Base-by-base conservation (phyloP, 2,113 vertebrate genomes). In the Pelecanus crispus region DNA sequence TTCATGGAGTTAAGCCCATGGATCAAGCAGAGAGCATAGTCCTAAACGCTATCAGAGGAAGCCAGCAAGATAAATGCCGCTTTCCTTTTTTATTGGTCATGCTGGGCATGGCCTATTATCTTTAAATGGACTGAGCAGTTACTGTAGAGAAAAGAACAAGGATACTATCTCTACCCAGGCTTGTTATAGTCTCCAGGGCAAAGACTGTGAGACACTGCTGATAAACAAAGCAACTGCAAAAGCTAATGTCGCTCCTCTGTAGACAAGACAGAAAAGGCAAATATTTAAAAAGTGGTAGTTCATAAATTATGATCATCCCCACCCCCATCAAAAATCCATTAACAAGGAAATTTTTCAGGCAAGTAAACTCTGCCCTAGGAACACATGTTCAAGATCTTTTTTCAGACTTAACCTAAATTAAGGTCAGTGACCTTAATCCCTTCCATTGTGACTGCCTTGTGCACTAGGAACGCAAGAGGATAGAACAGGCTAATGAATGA, bases 151-250 rank as follows among this genome's bases (percentile, higher is more conserved):
- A 89, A 95, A 95, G 89, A 95, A 89, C 45, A 91, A 78, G 89
- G 91, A 90, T 85, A 80, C 42, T 91, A 87, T 87, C 83, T 95
- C 83, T 75, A 62, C 32, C 28, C 40, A 87, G 70, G 61, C 77
- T 84, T 94, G 77, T 89, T 94, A 86, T 4, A 91, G 49, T 89
- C 91, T 92, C 81, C 45, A 73, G 91, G 52, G 61, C 56, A 95
- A 91, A 94, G 88, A 89, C 78, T 89, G 68, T 29, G 77, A 93
- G 73, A 75, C 58, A 42, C 11, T 47, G 50, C 44, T 87, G 86
- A 92, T 87, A 97, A 95, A 95, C 65, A 96, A 92, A 94, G 86
- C 56, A 86, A 93, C 38, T 72, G 80, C 86, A 94, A 92, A 92
- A 96, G 58, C 77, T 65, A 68, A 61, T 29, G 52, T 71, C 24